Evolutionary conservation across 2,113 vertebrate species (phyloP).

Genomic region (Nanorana parkeri): DNA sequence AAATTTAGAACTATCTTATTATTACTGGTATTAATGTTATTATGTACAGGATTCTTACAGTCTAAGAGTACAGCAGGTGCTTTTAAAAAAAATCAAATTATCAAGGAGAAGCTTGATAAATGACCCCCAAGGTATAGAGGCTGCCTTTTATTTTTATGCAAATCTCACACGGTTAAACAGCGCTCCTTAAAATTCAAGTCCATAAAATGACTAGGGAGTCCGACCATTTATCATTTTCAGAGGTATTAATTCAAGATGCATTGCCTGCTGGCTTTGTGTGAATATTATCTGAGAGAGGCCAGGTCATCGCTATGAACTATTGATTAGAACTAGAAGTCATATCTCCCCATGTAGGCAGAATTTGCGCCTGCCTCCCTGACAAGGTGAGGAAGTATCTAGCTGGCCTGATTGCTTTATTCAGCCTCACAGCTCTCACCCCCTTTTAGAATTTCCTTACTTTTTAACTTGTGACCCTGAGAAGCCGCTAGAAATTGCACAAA

Average conservation of each 20-base stretch:
- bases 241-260: constrained; percentile 54
- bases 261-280: constrained; percentile 37
- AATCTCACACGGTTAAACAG: constrained; percentile 39
- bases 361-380: constrained; percentile 18
- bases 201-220: constrained; percentile 53
- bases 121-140: constrained; percentile 40
- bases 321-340: constrained; percentile 48
- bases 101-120: constrained; percentile 45
- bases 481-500: background rate
- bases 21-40: too few species aligned
- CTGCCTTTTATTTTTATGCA: constrained; percentile 53
- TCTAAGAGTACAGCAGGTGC: constrained; percentile 22
- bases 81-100: constrained; percentile 20
- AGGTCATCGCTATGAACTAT: constrained; percentile 54
- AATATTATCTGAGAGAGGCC: constrained; percentile 51
- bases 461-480: constrained; percentile 40
- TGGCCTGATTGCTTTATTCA: constrained; percentile 32
- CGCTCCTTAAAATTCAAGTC: constrained; percentile 46
- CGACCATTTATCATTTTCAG: constrained; percentile 55
- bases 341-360: constrained; percentile 42
- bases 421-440: background rate
- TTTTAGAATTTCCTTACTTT: constrained; percentile 25
- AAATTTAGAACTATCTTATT: too few species aligned
- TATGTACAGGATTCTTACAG: too few species aligned
- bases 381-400: constrained; percentile 41